These are phyloP conservation scores for Rhizoglyphus robini DNA, from an alignment of 1,140 invertebrate species.

Conservation along the genomic window DNA sequence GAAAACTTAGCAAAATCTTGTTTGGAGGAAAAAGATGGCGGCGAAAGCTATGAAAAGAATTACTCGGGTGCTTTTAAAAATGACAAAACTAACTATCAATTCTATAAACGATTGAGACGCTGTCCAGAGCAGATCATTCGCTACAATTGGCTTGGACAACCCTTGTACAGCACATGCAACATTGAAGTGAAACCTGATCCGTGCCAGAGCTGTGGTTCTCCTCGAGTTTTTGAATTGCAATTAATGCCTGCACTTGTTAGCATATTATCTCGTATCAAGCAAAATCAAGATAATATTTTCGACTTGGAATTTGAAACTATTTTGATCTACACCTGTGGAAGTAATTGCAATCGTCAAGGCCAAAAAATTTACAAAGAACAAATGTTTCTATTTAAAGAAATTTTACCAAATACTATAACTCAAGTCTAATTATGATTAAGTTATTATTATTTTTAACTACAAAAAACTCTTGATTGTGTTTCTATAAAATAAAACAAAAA, in stretches of 20 bases:
- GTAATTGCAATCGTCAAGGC: conserved; percentile 8
- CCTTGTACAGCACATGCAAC: not conserved
- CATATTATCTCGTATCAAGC: not conserved
- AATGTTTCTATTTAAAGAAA: conserved; percentile 5
- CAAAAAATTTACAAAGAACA: not conserved
- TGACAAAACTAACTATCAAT: conserved; percentile 18
- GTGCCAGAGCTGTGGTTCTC: conserved; percentile 7
- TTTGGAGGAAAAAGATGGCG: not conserved
- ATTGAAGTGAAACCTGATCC: not conserved
- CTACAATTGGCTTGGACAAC: conserved; percentile 17
- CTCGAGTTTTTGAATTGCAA: conserved; percentile 17
- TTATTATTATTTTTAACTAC: too few relatives aligned
- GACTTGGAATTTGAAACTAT: conserved; percentile 17
- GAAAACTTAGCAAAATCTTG: not conserved
- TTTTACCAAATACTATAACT: not conserved
- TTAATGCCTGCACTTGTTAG: conserved; percentile 20
- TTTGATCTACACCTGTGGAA: conserved; percentile 18
- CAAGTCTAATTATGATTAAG: too few relatives aligned
- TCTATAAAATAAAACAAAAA: not conserved
- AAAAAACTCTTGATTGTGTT: not conserved
- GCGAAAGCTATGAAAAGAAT: conserved; percentile 13
- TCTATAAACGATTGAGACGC: conserved; percentile 16
- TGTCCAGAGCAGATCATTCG: conserved; percentile 19
- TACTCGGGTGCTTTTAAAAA: not conserved
- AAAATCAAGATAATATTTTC: not conserved